These are phyloP conservation scores for Rhinichthys klamathensis DNA, from an alignment of 2,113 vertebrate species.

Conservation along the genomic window DNA sequence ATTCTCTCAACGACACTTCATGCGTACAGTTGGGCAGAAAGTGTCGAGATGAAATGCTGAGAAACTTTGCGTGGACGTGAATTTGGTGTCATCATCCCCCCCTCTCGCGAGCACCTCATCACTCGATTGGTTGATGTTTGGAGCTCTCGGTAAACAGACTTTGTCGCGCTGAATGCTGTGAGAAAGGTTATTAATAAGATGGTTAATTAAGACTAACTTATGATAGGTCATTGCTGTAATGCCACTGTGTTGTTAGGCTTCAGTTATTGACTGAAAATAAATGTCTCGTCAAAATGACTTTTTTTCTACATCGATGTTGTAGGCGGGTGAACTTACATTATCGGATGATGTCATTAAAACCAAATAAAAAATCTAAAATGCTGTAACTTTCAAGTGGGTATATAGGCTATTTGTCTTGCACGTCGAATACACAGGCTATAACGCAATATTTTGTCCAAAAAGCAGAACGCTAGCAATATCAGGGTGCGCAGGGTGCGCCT, in stretches of 20 bases:
- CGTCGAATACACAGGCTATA: no score
- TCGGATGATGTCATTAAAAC: neutral
- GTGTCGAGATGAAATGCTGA: neutral
- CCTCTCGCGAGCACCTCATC: neutral
- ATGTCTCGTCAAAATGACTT: neutral
- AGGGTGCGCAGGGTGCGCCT: no score
- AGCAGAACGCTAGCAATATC: neutral
- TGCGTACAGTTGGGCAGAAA: neutral
- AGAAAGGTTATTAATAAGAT: slow-evolving; percentile 10
- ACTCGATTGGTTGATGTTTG: neutral
- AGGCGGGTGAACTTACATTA: neutral
- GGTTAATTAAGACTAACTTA: neutral
- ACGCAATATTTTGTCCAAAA: neutral
- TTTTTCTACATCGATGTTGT: neutral
- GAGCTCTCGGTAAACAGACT: neutral
- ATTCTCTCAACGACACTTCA: neutral
- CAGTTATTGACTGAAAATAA: neutral
- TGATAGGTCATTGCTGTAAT: neutral
- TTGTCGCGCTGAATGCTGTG: neutral
- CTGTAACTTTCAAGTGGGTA: neutral
- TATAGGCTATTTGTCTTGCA: no score
- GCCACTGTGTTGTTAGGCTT: neutral
- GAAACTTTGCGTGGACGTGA: slow-evolving; percentile 17
- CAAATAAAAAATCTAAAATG: neutral
- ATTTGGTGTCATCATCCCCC: neutral